phyloP scores from a whole-genome alignment of 1,140 invertebrate species.

The Mylabris phalerata region DNA sequence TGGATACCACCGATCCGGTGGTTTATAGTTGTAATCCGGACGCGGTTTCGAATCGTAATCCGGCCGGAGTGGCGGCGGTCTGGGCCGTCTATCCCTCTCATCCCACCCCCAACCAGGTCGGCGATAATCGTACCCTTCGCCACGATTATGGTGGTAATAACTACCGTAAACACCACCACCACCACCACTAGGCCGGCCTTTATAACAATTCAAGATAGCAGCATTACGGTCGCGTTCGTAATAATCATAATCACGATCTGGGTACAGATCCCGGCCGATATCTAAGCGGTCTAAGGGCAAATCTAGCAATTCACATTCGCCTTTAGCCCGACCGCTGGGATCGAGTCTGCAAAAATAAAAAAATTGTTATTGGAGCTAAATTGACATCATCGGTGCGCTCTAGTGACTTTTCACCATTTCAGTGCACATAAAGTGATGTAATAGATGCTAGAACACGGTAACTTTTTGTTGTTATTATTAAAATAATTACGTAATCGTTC shows the following conservation, averaged over 20 bases:
- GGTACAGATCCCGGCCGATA: slow-evolving; percentile 52
- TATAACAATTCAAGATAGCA: slow-evolving; percentile 40
- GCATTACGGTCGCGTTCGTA: slow-evolving; percentile 62
- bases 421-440: slow-evolving; percentile 10
- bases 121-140: background rate
- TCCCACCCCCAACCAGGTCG: slow-evolving; percentile 18
- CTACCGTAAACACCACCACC: background rate
- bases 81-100: background rate
- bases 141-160: background rate
- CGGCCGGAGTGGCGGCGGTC: slow-evolving; percentile 13
- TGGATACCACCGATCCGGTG: slow-evolving; percentile 4
- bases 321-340: slow-evolving; percentile 53
- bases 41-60: slow-evolving; percentile 10
- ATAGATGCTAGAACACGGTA: background rate
- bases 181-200: background rate
- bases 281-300: slow-evolving; percentile 60
- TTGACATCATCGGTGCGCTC: slow-evolving; percentile 5
- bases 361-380: background rate
- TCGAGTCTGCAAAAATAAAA: slow-evolving; percentile 49
- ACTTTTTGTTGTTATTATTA: background rate
- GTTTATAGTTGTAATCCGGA: no score
- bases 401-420: slow-evolving; percentile 7
- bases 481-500: background rate
- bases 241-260: slow-evolving; percentile 68
- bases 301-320: slow-evolving; percentile 66